Base-by-base conservation (phyloP, 2,888 invertebrate species). In the Gymnosoma rotundatum region DNA sequence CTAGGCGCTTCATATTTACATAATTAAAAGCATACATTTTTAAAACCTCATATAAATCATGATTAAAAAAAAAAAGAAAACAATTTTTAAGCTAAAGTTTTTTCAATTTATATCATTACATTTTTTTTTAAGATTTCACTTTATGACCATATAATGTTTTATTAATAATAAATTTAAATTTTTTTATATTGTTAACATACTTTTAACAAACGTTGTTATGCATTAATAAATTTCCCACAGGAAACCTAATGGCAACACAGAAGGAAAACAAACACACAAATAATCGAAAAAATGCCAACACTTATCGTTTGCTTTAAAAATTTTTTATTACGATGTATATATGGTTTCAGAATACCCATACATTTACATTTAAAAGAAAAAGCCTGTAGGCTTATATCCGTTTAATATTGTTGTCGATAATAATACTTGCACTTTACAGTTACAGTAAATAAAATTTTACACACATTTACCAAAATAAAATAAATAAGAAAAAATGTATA, bases 351-450 rank as follows among this genome's bases (percentile, higher is more conserved):
- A 60, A 36, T 69, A 45, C 61, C 25, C n/a, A 54, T 56, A 32
- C 45, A 63, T 32, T 56, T n/a, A 52, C 21, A 67, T n/a, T 25
- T 25, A 25, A 25, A 4, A 7, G 45, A 73, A 73, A 67, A 76
- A 76, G 87, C 87, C 86, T 80, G 58, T 78, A 86, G 88, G 89
- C 89, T 89, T 87, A 90, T 89, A 90, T 90, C 90, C 91, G 89
- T 88, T 90, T 88, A 90, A 89, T 90, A 88, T 88, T 90, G 88
- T 88, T 89, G 88, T 87, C 90, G 90, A 91, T 91, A 91, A 90
- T 90, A 91, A 89, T 90, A 89, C 89, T 85, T 88, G 83, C 83
- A 81, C 73, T 84, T 78, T 81, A 78, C 66, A 70, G 60, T 70
- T 74, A 81, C 84, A 74, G 84, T 84, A 84, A 84, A 84, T 84